Conservation (phyloP, 2,888 invertebrate genomes). For the Andrena bicolor region DNA sequence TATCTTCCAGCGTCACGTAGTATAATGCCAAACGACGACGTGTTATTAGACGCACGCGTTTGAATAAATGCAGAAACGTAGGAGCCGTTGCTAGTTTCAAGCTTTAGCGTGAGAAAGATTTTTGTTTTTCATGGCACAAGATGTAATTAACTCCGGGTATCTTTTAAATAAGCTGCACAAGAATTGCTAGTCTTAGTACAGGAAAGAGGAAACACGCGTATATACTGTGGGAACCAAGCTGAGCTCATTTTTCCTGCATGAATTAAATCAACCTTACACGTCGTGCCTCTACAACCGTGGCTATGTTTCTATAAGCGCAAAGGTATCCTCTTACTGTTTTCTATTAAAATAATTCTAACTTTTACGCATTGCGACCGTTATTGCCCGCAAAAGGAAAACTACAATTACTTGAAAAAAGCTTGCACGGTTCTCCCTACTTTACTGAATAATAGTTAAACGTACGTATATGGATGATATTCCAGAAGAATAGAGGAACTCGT, state of each 20-base stretch:
- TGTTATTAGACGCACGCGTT: constrained; percentile 28
- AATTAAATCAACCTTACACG: constrained; percentile 73
- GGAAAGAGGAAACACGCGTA: constrained; percentile 81
- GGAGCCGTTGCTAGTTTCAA: constrained; percentile 38
- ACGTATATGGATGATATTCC: too few species aligned
- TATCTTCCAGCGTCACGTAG: neutral
- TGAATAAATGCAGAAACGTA: constrained; percentile 49
- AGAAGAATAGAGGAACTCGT: constrained; percentile 15
- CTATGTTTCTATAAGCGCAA: constrained; percentile 7
- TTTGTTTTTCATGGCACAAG: constrained; percentile 75
- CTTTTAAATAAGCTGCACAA: constrained; percentile 79
- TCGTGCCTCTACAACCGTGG: constrained; percentile 30
- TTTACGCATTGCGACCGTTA: neutral
- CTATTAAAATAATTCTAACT: neutral
- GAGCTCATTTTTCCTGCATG: constrained; percentile 80
- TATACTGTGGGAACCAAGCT: constrained; percentile 81
- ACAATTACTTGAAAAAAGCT: neutral
- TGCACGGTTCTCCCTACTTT: neutral
- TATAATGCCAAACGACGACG: constrained; percentile 19
- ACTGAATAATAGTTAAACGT: neutral
- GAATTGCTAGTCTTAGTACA: constrained; percentile 79
- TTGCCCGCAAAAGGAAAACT: too few species aligned
- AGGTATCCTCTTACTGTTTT: constrained; percentile 15
- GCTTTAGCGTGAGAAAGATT: constrained; percentile 79
- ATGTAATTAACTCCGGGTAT: constrained; percentile 82